These are phyloP conservation scores for Chionodraco myersi DNA, from an alignment of 2,113 vertebrate species.

Conservation along the genomic window DNA sequence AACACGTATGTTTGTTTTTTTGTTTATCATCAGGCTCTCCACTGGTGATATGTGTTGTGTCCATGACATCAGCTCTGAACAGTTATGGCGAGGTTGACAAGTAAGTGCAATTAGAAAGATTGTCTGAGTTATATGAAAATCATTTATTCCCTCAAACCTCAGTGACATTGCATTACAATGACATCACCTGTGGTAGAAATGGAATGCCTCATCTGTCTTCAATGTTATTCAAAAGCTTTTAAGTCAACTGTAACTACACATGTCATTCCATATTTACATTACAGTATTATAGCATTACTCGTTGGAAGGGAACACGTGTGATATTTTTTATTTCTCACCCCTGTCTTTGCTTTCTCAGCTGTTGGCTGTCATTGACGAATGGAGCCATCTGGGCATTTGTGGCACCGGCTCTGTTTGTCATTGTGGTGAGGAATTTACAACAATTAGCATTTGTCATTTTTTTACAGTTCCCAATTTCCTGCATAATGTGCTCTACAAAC, in stretches of 20 bases:
- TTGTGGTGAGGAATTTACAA: constrained; percentile 86
- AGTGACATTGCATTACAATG: constrained; percentile 36
- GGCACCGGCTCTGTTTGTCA: constrained; percentile 92
- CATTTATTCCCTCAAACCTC: constrained; percentile 6
- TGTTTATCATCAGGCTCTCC: constrained; percentile 85
- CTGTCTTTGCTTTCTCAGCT: constrained; percentile 82
- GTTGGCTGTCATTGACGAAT: constrained; percentile 92
- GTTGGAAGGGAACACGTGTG: not conserved
- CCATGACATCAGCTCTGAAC: constrained; percentile 85
- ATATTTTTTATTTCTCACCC: not conserved
- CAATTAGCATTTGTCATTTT: not conserved
- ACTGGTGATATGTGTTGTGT: constrained; percentile 90
- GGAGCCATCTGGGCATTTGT: constrained; percentile 99
- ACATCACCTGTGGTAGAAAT: constrained; percentile 48
- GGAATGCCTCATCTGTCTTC: constrained; percentile 22
- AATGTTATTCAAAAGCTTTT: constrained; percentile 24
- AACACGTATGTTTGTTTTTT: constrained; percentile 36
- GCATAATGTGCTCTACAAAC: not conserved
- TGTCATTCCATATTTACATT: constrained; percentile 34
- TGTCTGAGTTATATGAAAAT: not conserved
- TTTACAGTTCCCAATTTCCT: not conserved
- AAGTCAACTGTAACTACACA: constrained; percentile 4
- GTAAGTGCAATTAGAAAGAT: constrained; percentile 81
- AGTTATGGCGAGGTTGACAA: constrained; percentile 91
- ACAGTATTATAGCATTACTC: constrained; percentile 9